These are phyloP conservation scores for Pachydiplax longipennis DNA, from an alignment of 2,888 invertebrate species.

Conservation along the genomic window DNA sequence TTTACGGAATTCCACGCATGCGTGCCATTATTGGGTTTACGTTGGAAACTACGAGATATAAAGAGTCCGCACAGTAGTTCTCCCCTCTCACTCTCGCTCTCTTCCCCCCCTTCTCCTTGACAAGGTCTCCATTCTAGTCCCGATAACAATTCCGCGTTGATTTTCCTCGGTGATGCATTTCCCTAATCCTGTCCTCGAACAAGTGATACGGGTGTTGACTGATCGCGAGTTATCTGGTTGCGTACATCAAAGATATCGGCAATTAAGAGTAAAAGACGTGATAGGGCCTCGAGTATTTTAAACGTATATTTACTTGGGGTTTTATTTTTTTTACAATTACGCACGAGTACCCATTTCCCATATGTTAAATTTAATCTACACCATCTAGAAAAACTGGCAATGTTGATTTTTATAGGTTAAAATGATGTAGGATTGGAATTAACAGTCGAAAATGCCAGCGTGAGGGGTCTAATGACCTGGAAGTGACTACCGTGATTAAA, in stretches of 20 bases:
- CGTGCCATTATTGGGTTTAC: neutral
- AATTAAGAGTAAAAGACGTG: neutral
- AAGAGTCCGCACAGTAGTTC: neutral
- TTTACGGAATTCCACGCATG: neutral
- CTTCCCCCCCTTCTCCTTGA: neutral
- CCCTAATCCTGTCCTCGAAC: neutral
- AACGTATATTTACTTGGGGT: no score
- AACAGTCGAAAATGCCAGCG: no score
- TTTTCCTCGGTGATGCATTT: neutral
- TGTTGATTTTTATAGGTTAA: no score
- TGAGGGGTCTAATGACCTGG: no score
- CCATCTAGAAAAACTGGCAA: no score
- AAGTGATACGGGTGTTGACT: neutral
- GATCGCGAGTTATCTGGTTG: neutral
- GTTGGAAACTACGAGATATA: neutral
- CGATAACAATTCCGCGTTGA: constrained; percentile 7
- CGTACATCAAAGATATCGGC: neutral
- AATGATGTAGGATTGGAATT: no score
- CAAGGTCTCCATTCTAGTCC: neutral
- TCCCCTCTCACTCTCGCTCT: neutral
- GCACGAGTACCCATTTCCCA: no score
- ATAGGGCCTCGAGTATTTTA: no score
- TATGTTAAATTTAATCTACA: no score
- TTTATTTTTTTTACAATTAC: no score
- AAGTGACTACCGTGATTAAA: no score